A percentile compares a stretch with the other conserved stretches of the same genome.
Evolutionary conservation across 1,140 invertebrate species (phyloP).

Genomic region (Drosophila nannoptera): DNA sequence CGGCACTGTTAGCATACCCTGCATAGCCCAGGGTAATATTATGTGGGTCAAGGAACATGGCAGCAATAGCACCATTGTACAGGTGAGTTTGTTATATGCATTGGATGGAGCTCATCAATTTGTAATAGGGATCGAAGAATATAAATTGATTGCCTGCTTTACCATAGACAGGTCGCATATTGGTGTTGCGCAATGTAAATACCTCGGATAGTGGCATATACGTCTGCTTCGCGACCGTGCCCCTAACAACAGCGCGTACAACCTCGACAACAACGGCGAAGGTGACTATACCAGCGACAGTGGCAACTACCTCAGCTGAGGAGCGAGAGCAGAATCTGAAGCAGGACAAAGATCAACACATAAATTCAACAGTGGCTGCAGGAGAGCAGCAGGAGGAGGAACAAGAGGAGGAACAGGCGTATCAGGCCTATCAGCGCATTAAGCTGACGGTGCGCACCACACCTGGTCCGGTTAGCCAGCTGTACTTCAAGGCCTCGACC

Average conservation of each 20-base stretch:
- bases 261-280: conserved; percentile 21
- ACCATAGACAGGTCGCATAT: conserved; percentile 64
- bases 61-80: conserved; percentile 70
- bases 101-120: no score
- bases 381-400: background rate
- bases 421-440: conserved; percentile 61
- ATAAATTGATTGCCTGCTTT: background rate
- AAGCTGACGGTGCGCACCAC: conserved; percentile 69
- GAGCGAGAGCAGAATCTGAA: background rate
- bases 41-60: conserved; percentile 78
- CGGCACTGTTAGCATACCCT: conserved; percentile 76
- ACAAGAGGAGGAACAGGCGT: conserved; percentile 50
- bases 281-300: conserved; percentile 46
- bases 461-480: conserved; percentile 71
- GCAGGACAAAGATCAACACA: background rate
- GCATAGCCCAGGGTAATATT: conserved; percentile 69
- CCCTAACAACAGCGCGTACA: conserved; percentile 35
- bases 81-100: conserved; percentile 45
- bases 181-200: conserved; percentile 71
- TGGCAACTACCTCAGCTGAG: conserved; percentile 11
- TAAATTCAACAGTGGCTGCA: no score
- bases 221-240: conserved; percentile 70
- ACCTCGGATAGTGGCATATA: conserved; percentile 69
- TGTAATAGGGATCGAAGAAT: background rate
- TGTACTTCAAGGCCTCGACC: conserved; percentile 77